Percentiles rank a stretch among this genome's conserved stretches.
phyloP scores from a whole-genome alignment of 2,888 invertebrate genomes.

The Xanthorhoe designata region DNA sequence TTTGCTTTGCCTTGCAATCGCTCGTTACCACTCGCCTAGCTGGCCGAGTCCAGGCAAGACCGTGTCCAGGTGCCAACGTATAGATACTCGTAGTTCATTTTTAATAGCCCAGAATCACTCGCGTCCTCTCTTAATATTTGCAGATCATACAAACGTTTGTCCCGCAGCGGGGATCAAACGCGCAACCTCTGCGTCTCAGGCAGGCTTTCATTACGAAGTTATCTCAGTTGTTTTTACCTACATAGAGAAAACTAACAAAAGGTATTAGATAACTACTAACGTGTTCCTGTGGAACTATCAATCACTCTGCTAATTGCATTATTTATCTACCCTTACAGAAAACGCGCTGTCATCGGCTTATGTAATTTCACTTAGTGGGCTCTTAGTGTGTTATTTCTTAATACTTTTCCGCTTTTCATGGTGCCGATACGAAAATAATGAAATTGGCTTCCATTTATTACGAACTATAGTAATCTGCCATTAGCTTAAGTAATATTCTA shows the following conservation, averaged over 20 bases:
- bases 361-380: conserved; percentile 78
- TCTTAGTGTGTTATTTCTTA: conserved; percentile 67
- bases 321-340: conserved; percentile 74
- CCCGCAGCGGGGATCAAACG: too few relatives aligned
- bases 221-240: conserved; percentile 26
- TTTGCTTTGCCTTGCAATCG: too few relatives aligned
- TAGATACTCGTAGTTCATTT: too few relatives aligned
- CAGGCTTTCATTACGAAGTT: too few relatives aligned
- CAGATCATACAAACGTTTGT: too few relatives aligned
- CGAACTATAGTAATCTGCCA: conserved; percentile 8
- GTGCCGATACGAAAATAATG: conserved; percentile 49
- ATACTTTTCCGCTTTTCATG: conserved; percentile 62
- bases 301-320: conserved; percentile 77
- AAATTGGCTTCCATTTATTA: conserved; percentile 46
- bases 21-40: too few relatives aligned
- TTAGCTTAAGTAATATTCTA: conserved; percentile 2
- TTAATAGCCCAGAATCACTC: too few relatives aligned
- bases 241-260: conserved; percentile 12
- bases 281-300: conserved; percentile 60
- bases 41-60: too few relatives aligned
- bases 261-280: conserved; percentile 37
- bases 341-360: conserved; percentile 72
- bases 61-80: too few relatives aligned
- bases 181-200: too few relatives aligned
- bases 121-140: too few relatives aligned